phyloP scores from a whole-genome alignment of 2,113 vertebrate genomes.

The Lasiurus borealis region DNA sequence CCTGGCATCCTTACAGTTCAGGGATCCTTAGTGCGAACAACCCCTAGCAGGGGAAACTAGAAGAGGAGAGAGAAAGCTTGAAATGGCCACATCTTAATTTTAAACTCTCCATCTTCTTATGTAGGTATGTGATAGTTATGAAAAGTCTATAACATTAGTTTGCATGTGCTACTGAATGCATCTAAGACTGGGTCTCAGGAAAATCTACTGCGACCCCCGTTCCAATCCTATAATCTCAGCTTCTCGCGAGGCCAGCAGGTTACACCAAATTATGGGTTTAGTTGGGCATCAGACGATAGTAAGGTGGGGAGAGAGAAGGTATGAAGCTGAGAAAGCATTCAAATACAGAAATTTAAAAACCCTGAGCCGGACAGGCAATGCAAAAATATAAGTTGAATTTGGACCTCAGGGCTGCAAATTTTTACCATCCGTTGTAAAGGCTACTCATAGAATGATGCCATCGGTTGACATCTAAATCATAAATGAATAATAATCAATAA shows the following conservation, averaged over 20 bases:
- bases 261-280: neutral
- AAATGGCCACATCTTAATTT: neutral
- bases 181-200: neutral
- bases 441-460: neutral
- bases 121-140: neutral
- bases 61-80: neutral
- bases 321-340: neutral
- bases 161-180: neutral
- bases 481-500: too few species aligned
- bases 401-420: neutral
- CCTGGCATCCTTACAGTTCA: neutral
- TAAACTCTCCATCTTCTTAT: neutral
- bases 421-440: neutral
- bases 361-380: neutral
- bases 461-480: neutral
- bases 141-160: neutral
- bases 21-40: neutral
- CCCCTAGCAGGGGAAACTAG: neutral
- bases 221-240: neutral
- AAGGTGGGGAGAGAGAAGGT: neutral
- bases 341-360: neutral
- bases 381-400: neutral
- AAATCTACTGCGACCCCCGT: neutral
- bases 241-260: neutral
- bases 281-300: neutral